These are phyloP conservation scores for Mandrillus leucophaeus DNA, from an alignment of 2,113 vertebrate species.

Conservation along the genomic window DNA sequence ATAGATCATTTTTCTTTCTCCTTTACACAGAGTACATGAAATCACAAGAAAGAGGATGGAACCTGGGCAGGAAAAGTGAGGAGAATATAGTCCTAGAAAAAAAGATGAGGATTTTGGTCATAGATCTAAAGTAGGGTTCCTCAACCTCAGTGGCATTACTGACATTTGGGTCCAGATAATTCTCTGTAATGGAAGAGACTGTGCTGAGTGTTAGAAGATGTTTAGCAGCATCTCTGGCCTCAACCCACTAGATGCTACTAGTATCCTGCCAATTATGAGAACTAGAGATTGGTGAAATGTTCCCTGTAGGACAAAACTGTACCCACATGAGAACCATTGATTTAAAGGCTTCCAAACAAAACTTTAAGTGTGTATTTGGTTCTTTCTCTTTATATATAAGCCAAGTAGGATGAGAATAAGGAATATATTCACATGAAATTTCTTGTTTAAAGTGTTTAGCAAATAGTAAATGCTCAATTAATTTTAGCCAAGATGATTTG, in stretches of 20 bases:
- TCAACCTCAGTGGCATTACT: neutral
- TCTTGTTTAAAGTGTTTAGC: neutral
- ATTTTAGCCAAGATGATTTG: neutral
- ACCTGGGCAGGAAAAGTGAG: neutral
- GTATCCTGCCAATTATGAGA: neutral
- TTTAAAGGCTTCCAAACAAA: neutral
- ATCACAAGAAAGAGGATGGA: neutral
- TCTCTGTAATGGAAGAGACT: neutral
- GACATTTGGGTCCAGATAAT: neutral
- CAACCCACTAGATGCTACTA: conserved; percentile 28
- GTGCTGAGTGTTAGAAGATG: neutral
- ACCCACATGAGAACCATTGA: neutral
- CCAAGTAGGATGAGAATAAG: neutral
- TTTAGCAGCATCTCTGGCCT: neutral
- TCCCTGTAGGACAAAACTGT: neutral
- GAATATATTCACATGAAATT: neutral
- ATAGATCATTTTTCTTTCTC: neutral
- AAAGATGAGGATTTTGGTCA: neutral
- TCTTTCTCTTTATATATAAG: neutral
- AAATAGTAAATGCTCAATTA: neutral
- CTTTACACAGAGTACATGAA: neutral
- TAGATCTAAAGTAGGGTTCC: neutral
- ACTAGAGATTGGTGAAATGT: neutral
- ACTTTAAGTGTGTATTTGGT: neutral
- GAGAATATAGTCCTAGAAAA: neutral